These are phyloP conservation scores for Notolepis coatsorum DNA, from an alignment of 2,797 vertebrate genomes.

Conservation along the genomic window DNA sequence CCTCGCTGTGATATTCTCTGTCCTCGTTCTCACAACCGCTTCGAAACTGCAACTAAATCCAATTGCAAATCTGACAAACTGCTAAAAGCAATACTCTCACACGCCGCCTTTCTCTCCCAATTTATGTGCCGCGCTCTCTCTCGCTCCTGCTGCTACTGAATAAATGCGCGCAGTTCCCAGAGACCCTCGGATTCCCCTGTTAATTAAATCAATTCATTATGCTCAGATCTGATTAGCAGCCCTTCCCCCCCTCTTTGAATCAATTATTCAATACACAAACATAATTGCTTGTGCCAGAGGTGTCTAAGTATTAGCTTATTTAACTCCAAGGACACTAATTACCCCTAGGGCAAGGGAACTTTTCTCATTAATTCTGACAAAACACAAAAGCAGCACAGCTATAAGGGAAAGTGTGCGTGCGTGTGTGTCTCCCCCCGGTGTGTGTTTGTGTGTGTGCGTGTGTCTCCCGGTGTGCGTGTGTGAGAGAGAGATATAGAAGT, in stretches of 20 bases:
- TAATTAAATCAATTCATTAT: slow-evolving; percentile 99
- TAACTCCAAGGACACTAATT: slow-evolving; percentile 99
- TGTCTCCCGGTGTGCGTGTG: slow-evolving; percentile 23
- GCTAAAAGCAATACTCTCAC: slow-evolving; percentile 84
- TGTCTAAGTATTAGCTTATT: slow-evolving; percentile 99
- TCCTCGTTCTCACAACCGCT: slow-evolving; percentile 87
- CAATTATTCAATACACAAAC: slow-evolving; percentile 99
- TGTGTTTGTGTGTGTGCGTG: slow-evolving; percentile 36
- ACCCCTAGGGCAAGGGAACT: slow-evolving; percentile 99
- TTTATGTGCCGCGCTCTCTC: slow-evolving; percentile 87
- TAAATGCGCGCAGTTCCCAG: slow-evolving; percentile 96
- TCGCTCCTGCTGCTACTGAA: slow-evolving; percentile 85
- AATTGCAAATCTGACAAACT: slow-evolving; percentile 84
- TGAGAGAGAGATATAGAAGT: too few species aligned
- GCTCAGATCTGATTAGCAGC: slow-evolving; percentile 99
- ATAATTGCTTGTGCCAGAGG: slow-evolving; percentile 99
- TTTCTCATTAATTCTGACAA: slow-evolving; percentile 99
- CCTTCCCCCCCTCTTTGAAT: slow-evolving; percentile 99
- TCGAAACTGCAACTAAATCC: slow-evolving; percentile 89
- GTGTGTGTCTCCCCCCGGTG: slow-evolving; percentile 68
- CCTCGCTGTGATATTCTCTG: slow-evolving; percentile 72
- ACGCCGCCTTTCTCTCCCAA: slow-evolving; percentile 82
- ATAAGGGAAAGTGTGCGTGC: slow-evolving; percentile 87
- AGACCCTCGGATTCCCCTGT: slow-evolving; percentile 99
- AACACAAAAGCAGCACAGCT: slow-evolving; percentile 99